Base-by-base conservation (phyloP, 2,797 vertebrate species). In the Thalassophryne amazonica region DNA sequence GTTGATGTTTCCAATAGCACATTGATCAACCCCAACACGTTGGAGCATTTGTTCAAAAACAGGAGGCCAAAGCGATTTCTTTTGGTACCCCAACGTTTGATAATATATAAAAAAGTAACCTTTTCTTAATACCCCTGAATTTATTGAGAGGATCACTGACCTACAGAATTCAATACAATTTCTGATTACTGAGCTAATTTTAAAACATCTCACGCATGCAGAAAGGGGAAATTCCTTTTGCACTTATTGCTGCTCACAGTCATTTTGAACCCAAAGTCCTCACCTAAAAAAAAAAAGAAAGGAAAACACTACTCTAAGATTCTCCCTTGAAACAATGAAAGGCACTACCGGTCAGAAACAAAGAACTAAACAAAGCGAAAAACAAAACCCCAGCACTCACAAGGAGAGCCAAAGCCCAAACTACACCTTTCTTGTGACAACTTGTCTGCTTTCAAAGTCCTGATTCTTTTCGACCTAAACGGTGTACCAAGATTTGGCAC, bases 401-500 rank as follows among this genome's bases (percentile, higher is more conserved):
- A 65, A 14, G 36, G 86, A 91, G 88, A 86, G 88, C 89, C 81
- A 45, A 15, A 51, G 66, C 60, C 61, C 56, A 60, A 75, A 75
- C 76, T 74, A 88, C 84, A 28, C 37, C 54, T 59, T 61, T 80
- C 81, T 89, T 88, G 47, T 84, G 85, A 71, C 60, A 33, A 72
- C 59, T 73, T 60, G 70, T 77, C 60, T 89, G 88, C 83, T 81
- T 87, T 67, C 69, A 9, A 29, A 75, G 75, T 82, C 80, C 81
- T 36, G 56, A 78, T 90, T 91, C 83, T 89, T 92, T 93, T 86
- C 63, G 90, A 93, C 90, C 89, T 89, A 93, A 89, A 87, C 3
- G 52, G 85, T 94, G 95, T 89, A 91, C 96, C 95, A 91, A 69
- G 91, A 97, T 93, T 93, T 96, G 95, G 95, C 95, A 98, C 95